phyloP scores from a whole-genome alignment of 2,888 invertebrate species.

The Megalurothrips usitatus region DNA sequence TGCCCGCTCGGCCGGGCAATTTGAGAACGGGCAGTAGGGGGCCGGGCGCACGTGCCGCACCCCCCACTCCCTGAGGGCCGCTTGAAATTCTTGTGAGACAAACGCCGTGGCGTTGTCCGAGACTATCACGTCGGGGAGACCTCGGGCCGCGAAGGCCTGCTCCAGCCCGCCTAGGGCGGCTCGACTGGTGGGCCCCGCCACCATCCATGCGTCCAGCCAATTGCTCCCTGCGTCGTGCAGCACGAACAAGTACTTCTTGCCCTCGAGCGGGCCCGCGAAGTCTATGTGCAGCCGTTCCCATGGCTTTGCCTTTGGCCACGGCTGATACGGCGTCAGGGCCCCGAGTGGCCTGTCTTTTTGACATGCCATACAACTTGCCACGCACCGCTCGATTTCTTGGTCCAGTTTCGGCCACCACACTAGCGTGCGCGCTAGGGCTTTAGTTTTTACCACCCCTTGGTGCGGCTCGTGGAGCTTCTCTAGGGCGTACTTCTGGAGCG shows the following conservation, averaged over 20 bases:
- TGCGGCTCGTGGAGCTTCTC: background rate
- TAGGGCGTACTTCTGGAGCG: background rate
- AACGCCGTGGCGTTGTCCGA: background rate
- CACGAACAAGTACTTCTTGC: background rate
- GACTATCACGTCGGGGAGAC: background rate
- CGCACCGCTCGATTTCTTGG: background rate
- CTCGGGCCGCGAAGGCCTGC: too few species aligned
- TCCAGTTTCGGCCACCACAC: background rate
- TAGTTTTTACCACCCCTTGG: background rate
- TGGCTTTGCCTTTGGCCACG: background rate
- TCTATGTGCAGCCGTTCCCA: background rate
- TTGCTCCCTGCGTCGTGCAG: background rate
- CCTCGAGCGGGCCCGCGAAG: background rate
- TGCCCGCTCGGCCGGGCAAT: background rate
- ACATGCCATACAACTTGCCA: background rate
- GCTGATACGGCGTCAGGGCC: background rate
- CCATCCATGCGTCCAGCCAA: background rate
- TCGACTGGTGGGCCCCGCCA: background rate
- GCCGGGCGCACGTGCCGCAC: background rate
- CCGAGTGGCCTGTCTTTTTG: background rate
- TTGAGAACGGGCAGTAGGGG: background rate
- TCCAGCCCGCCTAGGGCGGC: too few species aligned
- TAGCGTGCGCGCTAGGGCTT: background rate
- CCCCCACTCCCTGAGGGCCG: background rate
- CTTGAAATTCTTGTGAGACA: background rate